Conservation (phyloP, 1,140 invertebrate genomes). For the Lepidurus couesii region DNA sequence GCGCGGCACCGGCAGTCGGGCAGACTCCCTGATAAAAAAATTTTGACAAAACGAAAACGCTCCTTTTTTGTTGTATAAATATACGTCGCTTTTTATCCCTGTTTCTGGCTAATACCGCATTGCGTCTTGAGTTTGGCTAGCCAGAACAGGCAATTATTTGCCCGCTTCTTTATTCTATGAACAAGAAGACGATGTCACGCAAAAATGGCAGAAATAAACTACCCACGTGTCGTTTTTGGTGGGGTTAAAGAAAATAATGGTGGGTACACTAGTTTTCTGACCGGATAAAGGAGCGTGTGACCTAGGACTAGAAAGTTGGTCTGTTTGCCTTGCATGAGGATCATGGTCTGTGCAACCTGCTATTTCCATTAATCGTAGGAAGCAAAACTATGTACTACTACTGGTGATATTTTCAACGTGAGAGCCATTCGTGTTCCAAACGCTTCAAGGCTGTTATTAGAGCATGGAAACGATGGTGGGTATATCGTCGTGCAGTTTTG, state of each 20-base stretch:
- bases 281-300: no score
- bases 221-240: no score
- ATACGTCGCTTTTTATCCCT: neutral
- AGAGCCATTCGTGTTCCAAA: neutral
- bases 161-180: neutral
- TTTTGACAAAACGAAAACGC: neutral
- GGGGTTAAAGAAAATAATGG: no score
- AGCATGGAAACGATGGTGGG: neutral
- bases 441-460: constrained; percentile 2
- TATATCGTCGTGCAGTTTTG: neutral
- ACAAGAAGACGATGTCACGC: neutral
- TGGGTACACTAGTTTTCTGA: no score
- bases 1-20: neutral
- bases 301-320: no score
- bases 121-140: neutral
- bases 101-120: neutral
- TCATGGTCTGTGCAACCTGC: neutral
- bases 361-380: constrained; percentile 6
- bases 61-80: neutral
- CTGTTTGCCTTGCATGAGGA: no score
- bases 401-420: neutral
- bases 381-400: neutral
- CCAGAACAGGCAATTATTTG: neutral
- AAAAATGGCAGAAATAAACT: neutral
- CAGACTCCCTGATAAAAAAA: neutral